Evolutionary conservation across 2,888 invertebrate genomes (phyloP), one percentile per base, ranked within the genome.

Genomic region (Nephrotoma guestfalica): DNA sequence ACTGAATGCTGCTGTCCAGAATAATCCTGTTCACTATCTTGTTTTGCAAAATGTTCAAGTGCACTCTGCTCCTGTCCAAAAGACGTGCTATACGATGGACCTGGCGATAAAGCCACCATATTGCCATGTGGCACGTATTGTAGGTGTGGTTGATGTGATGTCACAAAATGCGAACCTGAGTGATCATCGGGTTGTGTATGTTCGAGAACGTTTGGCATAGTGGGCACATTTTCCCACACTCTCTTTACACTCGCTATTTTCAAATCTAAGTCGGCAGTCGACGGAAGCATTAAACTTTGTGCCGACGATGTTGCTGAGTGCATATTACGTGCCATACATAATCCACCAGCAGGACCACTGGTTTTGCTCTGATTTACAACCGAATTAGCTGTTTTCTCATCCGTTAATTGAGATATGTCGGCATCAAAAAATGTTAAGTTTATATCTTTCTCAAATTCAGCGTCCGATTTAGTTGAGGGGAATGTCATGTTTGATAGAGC

Each of bases 351-450:
- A 87, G 87, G 7, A 87, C 84, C 18, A 86, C 83, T n/a, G 87
- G 87, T 45, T 86, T 87, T 89, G 47, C 71, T 88, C 51, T 7
- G 88, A 15, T 45, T 85, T 13, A 41, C 85, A 41, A 42, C 15
- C 6, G 83, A 51, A 41, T 51, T 57, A 7, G 15, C 6, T 13
- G 42, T 83, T 90, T 96, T 96, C 88, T 96, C 96, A 86, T 95
- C 96, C 2, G 95, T 94, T 84, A 96, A 92, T 90, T 94, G 95
- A 15, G 94, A 94, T 86, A 97, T 93, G 89, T 96, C 96, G 18
- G 96, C 95, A 90, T 97, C 97, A 91, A 98, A 98, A 90, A 98
- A 98, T 91, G 97, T 97, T 87, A 98, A 92, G 91, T 97, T 97
- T 94, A 98, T 96, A 89, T 97, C 97, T 41, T 95, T 95, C 41